phyloP scores from a whole-genome alignment of 1,140 invertebrate genomes.

The Physella acuta region DNA sequence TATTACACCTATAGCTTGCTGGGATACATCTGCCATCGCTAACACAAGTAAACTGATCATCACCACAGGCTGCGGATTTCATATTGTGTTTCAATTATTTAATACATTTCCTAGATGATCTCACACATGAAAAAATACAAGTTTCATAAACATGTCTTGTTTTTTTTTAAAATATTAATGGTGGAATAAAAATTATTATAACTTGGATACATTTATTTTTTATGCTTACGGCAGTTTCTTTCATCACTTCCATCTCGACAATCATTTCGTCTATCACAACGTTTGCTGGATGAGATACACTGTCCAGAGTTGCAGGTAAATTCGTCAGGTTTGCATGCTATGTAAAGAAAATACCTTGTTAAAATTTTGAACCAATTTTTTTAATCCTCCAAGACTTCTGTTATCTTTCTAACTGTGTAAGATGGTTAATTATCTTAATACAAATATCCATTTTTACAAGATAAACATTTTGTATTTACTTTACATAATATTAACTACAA shows the following conservation, averaged over 20 bases:
- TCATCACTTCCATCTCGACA: slow-evolving; percentile 48
- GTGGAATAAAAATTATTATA: no score
- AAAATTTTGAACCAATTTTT: background rate
- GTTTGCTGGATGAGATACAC: slow-evolving; percentile 34
- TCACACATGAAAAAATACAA: no score
- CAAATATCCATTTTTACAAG: no score
- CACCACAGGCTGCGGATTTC: slow-evolving; percentile 24
- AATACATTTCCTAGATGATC: no score
- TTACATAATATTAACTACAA: background rate
- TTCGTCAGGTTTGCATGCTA: slow-evolving; percentile 34
- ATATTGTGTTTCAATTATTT: slow-evolving; percentile 13
- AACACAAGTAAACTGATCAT: slow-evolving; percentile 35
- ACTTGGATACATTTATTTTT: no score
- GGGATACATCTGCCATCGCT: slow-evolving; percentile 61
- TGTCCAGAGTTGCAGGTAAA: slow-evolving; percentile 45
- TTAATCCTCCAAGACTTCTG: no score
- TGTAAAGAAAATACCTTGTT: background rate
- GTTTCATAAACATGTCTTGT: no score
- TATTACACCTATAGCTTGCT: slow-evolving; percentile 33
- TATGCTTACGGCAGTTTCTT: slow-evolving; percentile 45
- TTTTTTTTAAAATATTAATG: no score
- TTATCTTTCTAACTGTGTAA: no score
- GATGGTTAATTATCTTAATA: no score
- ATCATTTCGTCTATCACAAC: slow-evolving; percentile 40
- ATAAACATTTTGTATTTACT: background rate